Evolutionary conservation across 35 echinoderm and acorn worm species (phyloP), one percentile per base, ranked within the genome.

Genomic region (Nesometra sesokonis): DNA sequence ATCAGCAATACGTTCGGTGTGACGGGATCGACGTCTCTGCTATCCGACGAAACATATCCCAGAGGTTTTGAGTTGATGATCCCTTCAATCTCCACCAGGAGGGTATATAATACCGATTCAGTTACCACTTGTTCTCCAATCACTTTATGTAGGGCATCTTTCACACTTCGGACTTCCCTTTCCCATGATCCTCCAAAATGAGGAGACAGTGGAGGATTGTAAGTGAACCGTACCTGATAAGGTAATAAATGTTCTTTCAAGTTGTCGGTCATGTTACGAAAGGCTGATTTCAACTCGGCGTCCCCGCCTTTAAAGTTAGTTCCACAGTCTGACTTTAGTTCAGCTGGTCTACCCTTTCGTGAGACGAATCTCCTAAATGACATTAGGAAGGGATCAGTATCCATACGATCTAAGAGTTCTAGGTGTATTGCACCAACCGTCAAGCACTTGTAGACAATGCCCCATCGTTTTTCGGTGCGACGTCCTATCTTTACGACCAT

Each of bases 261-360:
- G 43, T 89, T 80, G 35, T 11, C 31, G 11, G 31, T 83, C 80
- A 83, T 81, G 4, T 0, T 17, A 33, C 9, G 30, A 33, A 89
- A 57, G 39, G 47, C 82, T 3, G 29, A 23, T 34, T 34, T 89
- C 27, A 89, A 40, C 35, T 86, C 84, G 13, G 46, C 57, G 0
- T 86, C 84, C 57, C 38, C 84, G 4, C 84, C 84, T 33, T 86
- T 86, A 47, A 86, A 86, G 57, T 86, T 86, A 21, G 84, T 86
- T 13, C 84, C 84, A 52, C 84, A 86, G 84, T 86, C 84, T 52
- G 52, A 86, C 32, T 30, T 39, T 27, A 86, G 27, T 8, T 86
- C 43, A 67, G 11, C 32, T 47, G 52, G 84, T 86, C 32, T 86
- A 5, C 84, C 84, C 57, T 47, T 43, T 43, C 38, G 38, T 15